Percentiles rank a stretch among this genome's conserved stretches.
These are phyloP conservation scores for Lutjanus erythropterus DNA, from an alignment of 2,113 vertebrate species.

Conservation along the genomic window DNA sequence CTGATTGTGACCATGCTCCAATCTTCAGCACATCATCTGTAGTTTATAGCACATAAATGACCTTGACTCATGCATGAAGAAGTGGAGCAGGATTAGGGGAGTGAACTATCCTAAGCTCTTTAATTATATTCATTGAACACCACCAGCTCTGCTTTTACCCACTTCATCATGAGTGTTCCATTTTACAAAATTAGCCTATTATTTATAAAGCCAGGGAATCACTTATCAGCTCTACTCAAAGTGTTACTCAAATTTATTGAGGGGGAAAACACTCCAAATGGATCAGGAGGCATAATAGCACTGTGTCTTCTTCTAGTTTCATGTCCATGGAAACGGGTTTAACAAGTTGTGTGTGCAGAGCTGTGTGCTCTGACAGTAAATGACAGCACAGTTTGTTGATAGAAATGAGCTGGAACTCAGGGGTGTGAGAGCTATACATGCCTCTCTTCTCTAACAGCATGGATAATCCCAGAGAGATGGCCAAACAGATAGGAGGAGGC, in stretches of 20 bases:
- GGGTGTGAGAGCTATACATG: conserved; percentile 14
- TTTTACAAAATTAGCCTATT: conserved; percentile 48
- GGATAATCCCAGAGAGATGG: conserved; percentile 46
- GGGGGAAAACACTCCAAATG: conserved; percentile 5
- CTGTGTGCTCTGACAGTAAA: conserved; percentile 6
- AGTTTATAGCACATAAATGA: neutral
- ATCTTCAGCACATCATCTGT: neutral
- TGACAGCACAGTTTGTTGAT: conserved; percentile 17
- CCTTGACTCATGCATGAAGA: neutral
- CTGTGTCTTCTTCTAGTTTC: neutral
- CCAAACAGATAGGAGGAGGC: conserved; percentile 38
- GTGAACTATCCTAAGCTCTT: neutral
- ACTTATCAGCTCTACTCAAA: conserved; percentile 53
- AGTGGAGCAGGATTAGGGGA: conserved; percentile 2
- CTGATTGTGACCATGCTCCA: neutral
- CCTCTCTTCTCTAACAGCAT: conserved; percentile 4
- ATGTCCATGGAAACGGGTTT: conserved; percentile 26
- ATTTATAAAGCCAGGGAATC: conserved; percentile 49
- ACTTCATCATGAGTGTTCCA: conserved; percentile 39
- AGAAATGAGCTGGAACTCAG: conserved; percentile 19
- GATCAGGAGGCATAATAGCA: neutral
- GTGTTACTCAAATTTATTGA: conserved; percentile 39
- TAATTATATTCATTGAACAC: conserved; percentile 1
- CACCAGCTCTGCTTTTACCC: conserved; percentile 24
- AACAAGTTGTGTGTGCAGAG: conserved; percentile 18